Base-by-base conservation (phyloP, 2,797 vertebrate genomes). In the Kryptolebias ocellatus region DNA sequence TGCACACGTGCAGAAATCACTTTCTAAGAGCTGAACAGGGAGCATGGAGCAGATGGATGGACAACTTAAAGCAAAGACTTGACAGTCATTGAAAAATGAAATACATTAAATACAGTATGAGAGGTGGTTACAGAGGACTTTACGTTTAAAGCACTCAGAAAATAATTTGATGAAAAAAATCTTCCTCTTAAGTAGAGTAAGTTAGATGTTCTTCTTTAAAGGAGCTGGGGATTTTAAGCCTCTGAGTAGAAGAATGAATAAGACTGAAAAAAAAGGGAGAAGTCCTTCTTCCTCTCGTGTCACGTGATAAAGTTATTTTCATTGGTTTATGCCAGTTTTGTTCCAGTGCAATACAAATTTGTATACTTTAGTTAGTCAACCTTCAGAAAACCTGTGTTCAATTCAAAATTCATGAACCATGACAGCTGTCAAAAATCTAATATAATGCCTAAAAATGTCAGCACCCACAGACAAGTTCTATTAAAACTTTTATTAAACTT, bases 191-290 rank as follows among this genome's bases (percentile, higher is more conserved):
- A 73, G 74, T 80, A 81, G 87, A 73, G 84, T 84, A 64, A 85
- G 88, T 42, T 58, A 45, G 20, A 61, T 68, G 28, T 80, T 85
- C 81, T 89, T 87, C 85, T 89, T 87, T 67, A 54, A 63, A 72
- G 7, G 67, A 56, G 46, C 53, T 9, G 9, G 51, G 49, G 42
- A 82, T 80, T 85, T 90, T 70, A 83, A 78, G 64, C 79, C 56
- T n/a, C 64, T 56, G 45, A 64, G 76, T 39, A 70, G 59, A 53
- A 64, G 55, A 72, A 39, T 72, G 47, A 68, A 74, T 24, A 74
- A 83, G 5, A 34, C 8, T 88, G 54, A 58, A 86, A 83, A 83
- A 86, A 64, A 86, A 78, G 69, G 62, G 80, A 67, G 71, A 79
- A 64, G 69, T 66, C 49, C 67, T 16, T 46, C 15, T 44, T 46